These are phyloP conservation scores for Leptopilina drosophilae DNA, from an alignment of 2,888 invertebrate genomes.

Conservation along the genomic window DNA sequence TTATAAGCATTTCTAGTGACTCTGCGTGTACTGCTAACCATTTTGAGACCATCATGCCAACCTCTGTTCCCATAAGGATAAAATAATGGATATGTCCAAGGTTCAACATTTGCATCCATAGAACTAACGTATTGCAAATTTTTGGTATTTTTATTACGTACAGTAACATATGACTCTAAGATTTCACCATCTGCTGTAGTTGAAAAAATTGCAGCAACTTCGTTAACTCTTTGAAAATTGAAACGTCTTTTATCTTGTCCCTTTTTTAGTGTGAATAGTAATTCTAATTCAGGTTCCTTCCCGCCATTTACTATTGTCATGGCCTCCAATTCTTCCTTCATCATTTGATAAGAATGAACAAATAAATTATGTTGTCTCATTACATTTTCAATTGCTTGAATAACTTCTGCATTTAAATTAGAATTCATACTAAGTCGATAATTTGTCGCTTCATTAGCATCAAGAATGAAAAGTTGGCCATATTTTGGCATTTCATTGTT, in stretches of 20 bases:
- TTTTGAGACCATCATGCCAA: conserved; percentile 41
- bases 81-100: conserved; percentile 56
- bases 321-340: conserved; percentile 48
- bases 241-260: conserved; percentile 51
- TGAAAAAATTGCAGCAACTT: conserved; percentile 55
- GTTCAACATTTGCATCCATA: conserved; percentile 57
- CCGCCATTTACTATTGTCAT: conserved; percentile 25
- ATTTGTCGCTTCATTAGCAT: conserved; percentile 52
- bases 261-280: conserved; percentile 52
- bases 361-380: conserved; percentile 51
- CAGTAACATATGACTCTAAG: conserved; percentile 52
- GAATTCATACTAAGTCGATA: conserved; percentile 34
- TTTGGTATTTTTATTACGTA: conserved; percentile 50
- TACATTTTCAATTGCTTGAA: conserved; percentile 47
- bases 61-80: conserved; percentile 50
- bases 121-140: conserved; percentile 48
- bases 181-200: conserved; percentile 57
- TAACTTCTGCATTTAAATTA: conserved; percentile 42
- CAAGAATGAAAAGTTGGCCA: conserved; percentile 57
- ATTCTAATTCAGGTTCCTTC: conserved; percentile 43
- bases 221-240: conserved; percentile 56
- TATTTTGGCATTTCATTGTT: conserved; percentile 33
- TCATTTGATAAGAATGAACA: conserved; percentile 53
- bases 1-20: conserved; percentile 39
- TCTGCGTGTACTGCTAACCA: conserved; percentile 27